phyloP scores from a whole-genome alignment of 2,113 vertebrate species.

The Lota lota region DNA sequence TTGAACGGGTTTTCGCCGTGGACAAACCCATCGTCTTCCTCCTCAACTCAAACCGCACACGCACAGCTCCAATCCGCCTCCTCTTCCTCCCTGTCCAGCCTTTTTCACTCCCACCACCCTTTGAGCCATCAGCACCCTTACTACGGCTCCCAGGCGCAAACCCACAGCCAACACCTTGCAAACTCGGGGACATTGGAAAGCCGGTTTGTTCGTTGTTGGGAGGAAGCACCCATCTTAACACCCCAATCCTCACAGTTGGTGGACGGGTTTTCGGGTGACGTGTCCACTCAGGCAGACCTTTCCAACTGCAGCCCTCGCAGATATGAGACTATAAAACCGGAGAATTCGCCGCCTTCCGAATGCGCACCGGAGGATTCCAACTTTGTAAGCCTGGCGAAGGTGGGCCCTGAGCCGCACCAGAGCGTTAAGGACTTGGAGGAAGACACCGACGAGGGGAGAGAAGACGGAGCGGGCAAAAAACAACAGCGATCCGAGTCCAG shows the following conservation, averaged over 20 bases:
- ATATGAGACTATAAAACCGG: conserved; percentile 55
- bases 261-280: conserved; percentile 26
- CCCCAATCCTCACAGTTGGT: conserved; percentile 25
- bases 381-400: conserved; percentile 50
- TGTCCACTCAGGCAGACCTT: conserved; percentile 21
- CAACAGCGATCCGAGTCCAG: conserved; percentile 43
- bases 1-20: conserved; percentile 62
- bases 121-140: conserved; percentile 28
- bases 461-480: conserved; percentile 47
- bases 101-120: conserved; percentile 56
- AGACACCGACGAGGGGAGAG: conserved; percentile 32
- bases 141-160: conserved; percentile 53
- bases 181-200: conserved; percentile 40
- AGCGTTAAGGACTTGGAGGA: conserved; percentile 46
- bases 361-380: conserved; percentile 47
- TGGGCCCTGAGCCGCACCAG: conserved; percentile 58
- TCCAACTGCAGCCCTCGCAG: conserved; percentile 15
- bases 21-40: conserved; percentile 47
- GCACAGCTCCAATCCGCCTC: conserved; percentile 54
- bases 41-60: conserved; percentile 42
- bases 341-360: conserved; percentile 39
- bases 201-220: conserved; percentile 68
- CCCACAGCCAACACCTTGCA: conserved; percentile 54
- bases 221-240: conserved; percentile 37
- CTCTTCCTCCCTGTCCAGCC: conserved; percentile 50